Evolutionary conservation across 1,140 invertebrate genomes (phyloP), one percentile per base, ranked within the genome.

Genomic region (Alviniconcha marisindica): DNA sequence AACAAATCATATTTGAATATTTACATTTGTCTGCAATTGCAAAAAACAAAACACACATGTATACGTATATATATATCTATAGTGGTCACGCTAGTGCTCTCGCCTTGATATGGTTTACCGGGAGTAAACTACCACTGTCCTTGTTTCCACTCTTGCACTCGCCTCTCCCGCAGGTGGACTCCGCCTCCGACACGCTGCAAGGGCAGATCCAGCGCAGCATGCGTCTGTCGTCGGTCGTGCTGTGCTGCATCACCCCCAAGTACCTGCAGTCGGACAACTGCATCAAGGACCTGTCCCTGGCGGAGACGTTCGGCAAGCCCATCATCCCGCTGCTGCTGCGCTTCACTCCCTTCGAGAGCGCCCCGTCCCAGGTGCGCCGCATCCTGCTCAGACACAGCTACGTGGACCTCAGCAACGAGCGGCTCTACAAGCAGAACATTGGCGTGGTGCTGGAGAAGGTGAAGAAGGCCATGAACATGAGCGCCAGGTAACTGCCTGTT

Each of bases 211-310:
- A 92, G 69, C 87, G 91, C 14, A 91, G 89, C 83, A 92, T 93
- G 90, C 90, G 89, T 63, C 87, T 88, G 1, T 88, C 91, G 0
- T 83, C 88, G 12, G 91, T 93, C 12, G 90, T 94, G n/a, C 60
- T 94, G 2, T 91, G 92, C 81, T 94, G 93, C 86, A 91, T 94
- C 28, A 94, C 94, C 18, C 94, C 94, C 12, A 93, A 94, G 79
- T 94, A 94, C 87, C 88, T 93, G 12, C 92, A 93, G 71, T 94
- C 93, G 83, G 90, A 94, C 84, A 93, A 92, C 79, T 94, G 94
- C 87, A 90, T 90, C 56, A 93, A 93, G 79, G 94, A 94, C 86
- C 86, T 94, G 42, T 91, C 91, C n/a, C 86, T 94, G 74, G 94
- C 94, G 4, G 93, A 94, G 81, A 90, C 93, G 24, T 88, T 94